phyloP scores from a whole-genome alignment of 2,113 vertebrate species.

The Pomatostomus ruficeps region DNA sequence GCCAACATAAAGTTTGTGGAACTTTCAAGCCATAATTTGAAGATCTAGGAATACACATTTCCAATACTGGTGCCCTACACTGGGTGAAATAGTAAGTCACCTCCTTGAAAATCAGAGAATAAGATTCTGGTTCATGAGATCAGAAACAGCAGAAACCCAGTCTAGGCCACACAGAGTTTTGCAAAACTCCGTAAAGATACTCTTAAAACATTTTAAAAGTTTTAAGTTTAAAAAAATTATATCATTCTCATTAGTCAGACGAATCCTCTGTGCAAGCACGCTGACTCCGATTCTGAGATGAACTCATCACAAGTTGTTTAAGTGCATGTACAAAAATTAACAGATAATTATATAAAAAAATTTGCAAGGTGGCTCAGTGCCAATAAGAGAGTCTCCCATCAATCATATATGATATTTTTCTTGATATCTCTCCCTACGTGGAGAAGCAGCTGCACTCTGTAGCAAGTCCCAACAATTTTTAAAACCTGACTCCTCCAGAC shows the following conservation, averaged over 20 bases:
- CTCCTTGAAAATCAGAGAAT: background rate
- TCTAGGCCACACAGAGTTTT: background rate
- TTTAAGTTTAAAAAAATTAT: background rate
- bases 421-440: background rate
- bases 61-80: background rate
- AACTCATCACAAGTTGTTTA: background rate
- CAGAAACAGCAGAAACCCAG: background rate
- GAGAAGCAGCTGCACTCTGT: constrained; percentile 20
- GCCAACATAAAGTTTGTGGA: background rate
- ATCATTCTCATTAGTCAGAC: background rate
- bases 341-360: constrained; percentile 20
- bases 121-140: background rate
- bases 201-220: background rate
- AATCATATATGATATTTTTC: background rate
- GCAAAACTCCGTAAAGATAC: background rate
- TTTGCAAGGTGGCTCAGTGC: background rate
- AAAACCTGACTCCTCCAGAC: background rate
- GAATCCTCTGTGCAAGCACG: background rate
- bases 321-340: constrained; percentile 11
- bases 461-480: constrained; percentile 35
- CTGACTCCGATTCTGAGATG: background rate
- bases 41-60: background rate
- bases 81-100: background rate
- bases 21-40: background rate
- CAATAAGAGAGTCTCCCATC: constrained; percentile 14